Evolutionary conservation across 1,140 invertebrate species (phyloP).

Genomic region (Antheraea pernyi): DNA sequence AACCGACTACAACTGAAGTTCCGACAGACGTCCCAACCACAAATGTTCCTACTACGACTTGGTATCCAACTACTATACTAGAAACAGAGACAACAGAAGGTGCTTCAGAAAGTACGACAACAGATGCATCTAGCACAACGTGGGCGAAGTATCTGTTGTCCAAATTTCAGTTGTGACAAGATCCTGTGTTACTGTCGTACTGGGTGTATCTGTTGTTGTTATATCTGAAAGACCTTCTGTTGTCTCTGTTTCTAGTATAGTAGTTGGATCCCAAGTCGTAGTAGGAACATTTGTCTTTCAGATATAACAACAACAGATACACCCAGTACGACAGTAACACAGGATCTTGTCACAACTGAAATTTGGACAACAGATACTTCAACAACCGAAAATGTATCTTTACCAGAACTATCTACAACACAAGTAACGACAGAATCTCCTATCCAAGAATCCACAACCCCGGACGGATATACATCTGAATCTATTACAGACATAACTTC

Average conservation of each 20-base stretch:
- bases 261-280: constrained; percentile 3
- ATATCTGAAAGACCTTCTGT: background rate
- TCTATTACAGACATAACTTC: no score
- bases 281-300: background rate
- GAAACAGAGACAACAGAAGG: background rate
- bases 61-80: background rate
- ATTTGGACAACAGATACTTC: no score
- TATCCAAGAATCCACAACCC: constrained; percentile 6
- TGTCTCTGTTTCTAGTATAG: background rate
- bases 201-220: background rate
- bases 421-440: constrained; percentile 1
- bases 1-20: background rate
- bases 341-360: no score
- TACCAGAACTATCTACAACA: constrained; percentile 12
- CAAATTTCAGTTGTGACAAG: no score
- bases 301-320: background rate
- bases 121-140: constrained; percentile 6
- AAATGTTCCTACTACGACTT: background rate
- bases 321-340: background rate
- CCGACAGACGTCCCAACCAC: background rate
- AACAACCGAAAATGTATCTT: background rate
- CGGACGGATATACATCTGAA: background rate
- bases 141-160: background rate
- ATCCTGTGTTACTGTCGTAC: background rate
- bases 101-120: no score